A percentile compares a stretch with the other conserved stretches of the same genome.
Conservation (phyloP, 37 sponge, comb jelly and placozoan species). For the Theonella swinhoei region DNA sequence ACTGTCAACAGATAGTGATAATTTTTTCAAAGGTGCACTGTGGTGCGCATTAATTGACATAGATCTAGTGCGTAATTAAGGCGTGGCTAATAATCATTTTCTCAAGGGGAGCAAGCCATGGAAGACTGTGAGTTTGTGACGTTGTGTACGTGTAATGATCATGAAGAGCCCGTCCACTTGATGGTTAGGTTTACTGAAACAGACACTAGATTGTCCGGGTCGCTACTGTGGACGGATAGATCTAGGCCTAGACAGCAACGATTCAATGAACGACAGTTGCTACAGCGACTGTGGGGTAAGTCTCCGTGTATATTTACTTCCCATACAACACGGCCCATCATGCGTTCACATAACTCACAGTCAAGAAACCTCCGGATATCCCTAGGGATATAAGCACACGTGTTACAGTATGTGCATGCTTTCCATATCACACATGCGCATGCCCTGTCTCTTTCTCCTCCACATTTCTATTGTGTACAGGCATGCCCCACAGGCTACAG, state of each 20-base stretch:
- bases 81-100: too few relatives aligned
- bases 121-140: too few relatives aligned
- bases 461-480: conserved; percentile 1
- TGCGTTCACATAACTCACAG: not conserved
- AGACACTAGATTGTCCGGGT: conserved; percentile 22
- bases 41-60: too few relatives aligned
- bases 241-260: not conserved
- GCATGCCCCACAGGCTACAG: conserved; percentile 43
- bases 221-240: conserved; percentile 40
- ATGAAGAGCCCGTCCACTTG: too few relatives aligned
- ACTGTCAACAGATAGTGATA: conserved; percentile 34
- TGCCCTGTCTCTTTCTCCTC: not conserved
- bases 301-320: not conserved
- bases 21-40: not conserved
- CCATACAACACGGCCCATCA: too few relatives aligned
- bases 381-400: too few relatives aligned
- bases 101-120: too few relatives aligned
- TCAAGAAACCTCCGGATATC: not conserved
- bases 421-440: not conserved
- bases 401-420: too few relatives aligned
- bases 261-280: not conserved
- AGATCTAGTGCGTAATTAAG: too few relatives aligned
- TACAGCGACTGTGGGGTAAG: conserved; percentile 27
- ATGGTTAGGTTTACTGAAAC: not conserved
- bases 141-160: too few relatives aligned